Evolutionary conservation across 2,888 invertebrate species (phyloP), one percentile per base, ranked within the genome.

Genomic region (Synergus laeviventris): DNA sequence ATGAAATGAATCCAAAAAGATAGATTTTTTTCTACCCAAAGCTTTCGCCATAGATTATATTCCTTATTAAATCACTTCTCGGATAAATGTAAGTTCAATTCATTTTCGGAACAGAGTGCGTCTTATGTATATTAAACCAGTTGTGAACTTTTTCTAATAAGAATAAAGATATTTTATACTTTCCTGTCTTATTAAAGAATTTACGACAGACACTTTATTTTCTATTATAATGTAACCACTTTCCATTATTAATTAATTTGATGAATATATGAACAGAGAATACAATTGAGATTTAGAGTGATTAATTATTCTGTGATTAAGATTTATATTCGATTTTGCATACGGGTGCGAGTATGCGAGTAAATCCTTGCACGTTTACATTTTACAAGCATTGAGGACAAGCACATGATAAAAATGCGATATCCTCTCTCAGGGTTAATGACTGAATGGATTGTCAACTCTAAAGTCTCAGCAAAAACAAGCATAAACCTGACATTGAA

Each of bases 391-490:
- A 24, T 45, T 14, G 45, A 66, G 66, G 66, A 66, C 66, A 66
- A 16, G 66, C 24, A 14, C 42, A 8, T 66, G 66, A 66, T 66
- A 45, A 39, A 24, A 66, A 45, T 45, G 45, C n/a, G 9, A 16
- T 66, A 66, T 45, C 45, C 31, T 45, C 45, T 66, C 54, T 18
- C 54, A 54, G 18, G 66, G 66, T 66, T 66, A 66, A 66, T 66
- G 66, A 66, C 66, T 66, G 66, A 66, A 66, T 66, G 45, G 24
- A 66, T 61, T 66, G 66, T 54, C 54, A 18, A 54, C 7, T 45
- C 42, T n/a, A 66, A 45, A 54, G 2, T 45, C 42, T n/a, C 45
- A 45, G 66, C 45, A 66, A 64, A 64, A 8, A 24, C 39, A 66
- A 66, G 21, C 24, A 45, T n/a, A 66, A 24, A 45, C 7, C 24